These are phyloP conservation scores for Orycteropus afer DNA, from an alignment of 2,113 vertebrate genomes.

Conservation along the genomic window DNA sequence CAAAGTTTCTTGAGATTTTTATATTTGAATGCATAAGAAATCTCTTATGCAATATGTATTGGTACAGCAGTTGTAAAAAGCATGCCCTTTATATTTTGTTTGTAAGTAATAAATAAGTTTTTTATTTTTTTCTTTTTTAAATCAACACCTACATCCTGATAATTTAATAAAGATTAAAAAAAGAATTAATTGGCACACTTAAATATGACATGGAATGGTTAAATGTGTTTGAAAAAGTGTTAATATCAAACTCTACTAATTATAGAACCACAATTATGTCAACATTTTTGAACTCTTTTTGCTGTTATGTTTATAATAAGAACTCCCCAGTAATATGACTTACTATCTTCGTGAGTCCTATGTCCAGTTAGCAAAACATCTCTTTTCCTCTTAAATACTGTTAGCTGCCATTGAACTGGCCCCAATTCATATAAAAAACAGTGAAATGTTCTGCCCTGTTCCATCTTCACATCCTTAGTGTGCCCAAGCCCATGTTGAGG, in stretches of 20 bases:
- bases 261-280: background rate
- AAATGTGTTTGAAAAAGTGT: conserved; percentile 13
- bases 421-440: background rate
- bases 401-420: background rate
- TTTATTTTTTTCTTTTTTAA: background rate
- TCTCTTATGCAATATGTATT: conserved; percentile 29
- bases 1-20: conserved; percentile 61
- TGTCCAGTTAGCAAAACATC: background rate
- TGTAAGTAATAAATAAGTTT: conserved; percentile 7
- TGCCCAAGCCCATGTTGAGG: background rate
- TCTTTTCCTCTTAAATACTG: background rate
- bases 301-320: background rate
- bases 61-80: conserved; percentile 31
- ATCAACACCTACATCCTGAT: background rate
- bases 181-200: background rate
- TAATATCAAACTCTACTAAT: background rate
- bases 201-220: background rate
- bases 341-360: background rate
- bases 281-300: background rate
- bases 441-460: background rate
- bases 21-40: conserved; percentile 29
- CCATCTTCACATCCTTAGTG: background rate
- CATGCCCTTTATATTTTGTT: conserved; percentile 1
- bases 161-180: conserved; percentile 20
- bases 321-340: background rate